phyloP scores from a whole-genome alignment of 2,888 invertebrate species.

The Cantharis rufa region DNA sequence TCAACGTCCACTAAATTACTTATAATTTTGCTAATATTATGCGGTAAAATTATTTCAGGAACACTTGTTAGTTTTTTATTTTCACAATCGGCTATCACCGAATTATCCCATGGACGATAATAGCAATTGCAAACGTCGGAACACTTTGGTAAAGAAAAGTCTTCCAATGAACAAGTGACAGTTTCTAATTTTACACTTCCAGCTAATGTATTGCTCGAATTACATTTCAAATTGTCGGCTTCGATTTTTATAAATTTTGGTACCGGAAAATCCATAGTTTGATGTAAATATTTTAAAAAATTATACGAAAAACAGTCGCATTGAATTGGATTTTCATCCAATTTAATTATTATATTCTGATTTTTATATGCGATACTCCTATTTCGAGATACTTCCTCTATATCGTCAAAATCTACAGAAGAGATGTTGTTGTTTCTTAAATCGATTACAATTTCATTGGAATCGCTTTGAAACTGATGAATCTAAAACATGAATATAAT shows the following conservation, averaged over 20 bases:
- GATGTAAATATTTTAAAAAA: slow-evolving; percentile 60
- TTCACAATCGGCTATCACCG: slow-evolving; percentile 62
- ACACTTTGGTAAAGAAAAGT: slow-evolving; percentile 51
- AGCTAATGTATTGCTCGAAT: slow-evolving; percentile 39
- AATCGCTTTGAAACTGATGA: background rate
- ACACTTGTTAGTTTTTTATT: slow-evolving; percentile 55
- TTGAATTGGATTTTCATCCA: slow-evolving; percentile 64
- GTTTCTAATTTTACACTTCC: slow-evolving; percentile 52
- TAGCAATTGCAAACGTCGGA: slow-evolving; percentile 48
- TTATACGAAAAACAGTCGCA: slow-evolving; percentile 65
- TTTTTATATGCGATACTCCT: background rate
- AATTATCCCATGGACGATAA: slow-evolving; percentile 53
- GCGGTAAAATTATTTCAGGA: slow-evolving; percentile 47
- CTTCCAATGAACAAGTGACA: slow-evolving; percentile 53
- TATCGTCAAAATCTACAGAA: slow-evolving; percentile 46
- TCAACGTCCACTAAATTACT: slow-evolving; percentile 34
- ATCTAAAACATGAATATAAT: background rate
- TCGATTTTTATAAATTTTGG: slow-evolving; percentile 33
- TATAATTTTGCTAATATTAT: slow-evolving; percentile 20
- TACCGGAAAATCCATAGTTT: slow-evolving; percentile 48
- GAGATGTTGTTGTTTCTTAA: slow-evolving; percentile 67
- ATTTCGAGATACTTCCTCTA: slow-evolving; percentile 36
- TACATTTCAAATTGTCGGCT: slow-evolving; percentile 54
- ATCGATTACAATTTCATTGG: slow-evolving; percentile 55
- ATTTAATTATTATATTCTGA: slow-evolving; percentile 43